Evolutionary conservation across 2,888 invertebrate genomes (phyloP), one percentile per base, ranked within the genome.

Genomic region (Amphiduros pacificus): DNA sequence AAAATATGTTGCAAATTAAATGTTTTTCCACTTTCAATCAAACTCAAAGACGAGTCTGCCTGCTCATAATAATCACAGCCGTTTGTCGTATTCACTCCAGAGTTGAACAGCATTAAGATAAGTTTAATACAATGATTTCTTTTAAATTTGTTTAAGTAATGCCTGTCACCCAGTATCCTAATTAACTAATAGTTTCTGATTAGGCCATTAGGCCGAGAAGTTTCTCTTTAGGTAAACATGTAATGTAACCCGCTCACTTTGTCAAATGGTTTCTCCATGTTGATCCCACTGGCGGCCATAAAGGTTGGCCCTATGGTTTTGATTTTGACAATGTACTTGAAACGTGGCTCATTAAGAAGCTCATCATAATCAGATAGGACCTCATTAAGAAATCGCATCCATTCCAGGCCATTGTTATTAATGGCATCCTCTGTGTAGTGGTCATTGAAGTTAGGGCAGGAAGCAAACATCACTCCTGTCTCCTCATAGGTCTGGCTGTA

Each of bases 341-440:
- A 95, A 79, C 91, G 90, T 0, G 90, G 87, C 69, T 91, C 87
- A 79, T 93, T 93, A 69, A 95, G 82, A 59, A 96, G 85, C 31
- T 93, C 92, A 84, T 94, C 93, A 84, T 94, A 94, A 84, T 94
- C 93, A 0, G 92, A 92, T 60, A 94, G 93, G 69, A 94, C 93
- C 83, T 94, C 93, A 79, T 94, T 93, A 5, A 94, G 86, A 68
- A 93, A 85, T 65, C 93, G 84, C 63, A 94, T 85, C 79, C 93
- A 93, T 84, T 93, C 93, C 77, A 93, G 88, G 1, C 93, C 93
- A 83, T 93, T 92, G 84, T 93, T 93, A 80, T 93, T 93, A 22
- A 92, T 92, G 81, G 93, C 92, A 70, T 92, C 86, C 85, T 93
- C 93, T 78, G 91, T 91, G 84, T 93, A 94, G 85, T 93, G 93